Evolutionary conservation across 2,113 vertebrate genomes (phyloP), one percentile per base, ranked within the genome.

Genomic region (Carassius gibelio): DNA sequence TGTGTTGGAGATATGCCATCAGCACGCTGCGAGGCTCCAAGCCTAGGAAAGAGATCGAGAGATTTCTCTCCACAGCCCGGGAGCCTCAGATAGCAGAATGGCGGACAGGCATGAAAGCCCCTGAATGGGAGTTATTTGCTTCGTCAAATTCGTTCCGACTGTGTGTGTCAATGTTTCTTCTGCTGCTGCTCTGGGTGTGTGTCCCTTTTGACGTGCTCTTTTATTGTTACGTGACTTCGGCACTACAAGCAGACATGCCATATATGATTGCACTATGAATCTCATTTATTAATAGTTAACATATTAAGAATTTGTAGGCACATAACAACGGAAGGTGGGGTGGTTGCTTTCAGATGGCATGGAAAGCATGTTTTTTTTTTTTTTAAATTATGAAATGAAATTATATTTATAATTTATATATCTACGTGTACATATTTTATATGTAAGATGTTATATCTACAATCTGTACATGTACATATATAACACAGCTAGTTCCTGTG

Each of bases 1-100:
- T 88, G 85, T 90, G 89, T 87, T 88, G 82, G 88, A 91, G 90
- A 90, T 87, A 86, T 88, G 92, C 90, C 83, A 81, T 82, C 79
- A 8, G 68, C 81, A 57, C 68, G 14, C 59, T 26, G 57, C 55
- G 8, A 77, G 75, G 26, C 68, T 83, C 34, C 8, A 8, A 83
- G 48, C 48, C 62, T 45, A 42, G 34, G 45, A 42, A 78, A 38
- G 62, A 71, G 57, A 78, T 66, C n/a, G 50, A 42, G 62, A 69
- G 59, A 78, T 85, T 66, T 79, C 75, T 36, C 7, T 21, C 17
- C 59, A 55, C 45, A 72, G 68, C 36, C 48, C 48, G 26, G 30
- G 61, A 61, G 81, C 77, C 71, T 87, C 75, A 57, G 68, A 59
- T 76, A 66, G 75, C 62, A 72, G 48, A 86, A 76, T 23, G 68